These are phyloP conservation scores for Cancer borealis DNA, from an alignment of 2,888 invertebrate genomes.

Conservation along the genomic window DNA sequence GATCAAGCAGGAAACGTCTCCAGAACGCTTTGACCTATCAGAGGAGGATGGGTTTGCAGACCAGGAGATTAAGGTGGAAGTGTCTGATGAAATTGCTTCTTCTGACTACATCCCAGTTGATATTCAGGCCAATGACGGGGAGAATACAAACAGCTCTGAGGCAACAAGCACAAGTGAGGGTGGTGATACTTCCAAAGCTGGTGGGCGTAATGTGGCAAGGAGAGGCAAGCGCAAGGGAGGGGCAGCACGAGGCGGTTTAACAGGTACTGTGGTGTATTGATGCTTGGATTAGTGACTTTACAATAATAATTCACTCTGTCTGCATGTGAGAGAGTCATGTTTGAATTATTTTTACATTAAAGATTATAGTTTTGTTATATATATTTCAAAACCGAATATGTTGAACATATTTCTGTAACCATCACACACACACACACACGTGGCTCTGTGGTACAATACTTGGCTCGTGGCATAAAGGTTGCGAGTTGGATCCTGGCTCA, in stretches of 20 bases:
- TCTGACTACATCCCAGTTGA: background rate
- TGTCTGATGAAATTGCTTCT: background rate
- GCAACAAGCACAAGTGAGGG: slow-evolving; percentile 57
- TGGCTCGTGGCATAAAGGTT: too few species aligned
- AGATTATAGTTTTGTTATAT: background rate
- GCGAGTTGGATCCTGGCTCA: too few species aligned
- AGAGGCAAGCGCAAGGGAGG: slow-evolving; percentile 36
- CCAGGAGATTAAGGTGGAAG: background rate
- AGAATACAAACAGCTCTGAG: slow-evolving; percentile 66
- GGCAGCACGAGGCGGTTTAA: background rate
- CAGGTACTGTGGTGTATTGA: background rate
- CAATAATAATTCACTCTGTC: background rate
- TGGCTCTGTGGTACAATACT: too few species aligned
- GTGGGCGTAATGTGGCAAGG: slow-evolving; percentile 58
- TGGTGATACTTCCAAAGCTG: background rate
- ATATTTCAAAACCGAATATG: background rate
- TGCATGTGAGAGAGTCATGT: background rate
- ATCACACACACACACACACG: too few species aligned
- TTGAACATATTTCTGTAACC: background rate
- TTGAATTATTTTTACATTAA: background rate
- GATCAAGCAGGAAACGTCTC: background rate
- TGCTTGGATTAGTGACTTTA: background rate
- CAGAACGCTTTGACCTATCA: background rate
- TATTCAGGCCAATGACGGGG: slow-evolving; percentile 39
- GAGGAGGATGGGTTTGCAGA: background rate